Percentiles rank a stretch among this genome's conserved stretches.
phyloP scores from a whole-genome alignment of 2,888 invertebrate species.

The Nomada fabriciana region DNA sequence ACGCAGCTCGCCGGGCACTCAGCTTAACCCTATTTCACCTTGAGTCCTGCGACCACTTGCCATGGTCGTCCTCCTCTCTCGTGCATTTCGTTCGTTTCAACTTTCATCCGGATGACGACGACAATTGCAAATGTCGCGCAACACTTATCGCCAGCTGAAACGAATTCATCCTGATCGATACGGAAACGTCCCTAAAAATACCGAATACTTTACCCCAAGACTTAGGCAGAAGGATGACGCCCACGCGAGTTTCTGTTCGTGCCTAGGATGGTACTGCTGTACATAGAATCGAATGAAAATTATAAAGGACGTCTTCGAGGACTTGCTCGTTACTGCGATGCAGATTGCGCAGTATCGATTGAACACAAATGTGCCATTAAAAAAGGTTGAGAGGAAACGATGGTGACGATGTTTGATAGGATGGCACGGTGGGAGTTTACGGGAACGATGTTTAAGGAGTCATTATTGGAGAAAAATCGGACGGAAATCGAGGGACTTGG shows the following conservation, averaged over 20 bases:
- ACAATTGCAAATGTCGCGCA: conserved; percentile 35
- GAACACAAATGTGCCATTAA: conserved; percentile 12
- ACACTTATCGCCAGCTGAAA: conserved; percentile 5
- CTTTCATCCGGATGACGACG: conserved; percentile 26
- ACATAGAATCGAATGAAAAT: conserved; percentile 1
- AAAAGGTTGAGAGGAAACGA: background rate
- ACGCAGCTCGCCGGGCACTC: background rate
- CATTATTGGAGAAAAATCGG: background rate
- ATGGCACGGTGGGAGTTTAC: background rate
- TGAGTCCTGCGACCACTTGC: too few relatives aligned
- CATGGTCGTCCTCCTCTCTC: too few relatives aligned
- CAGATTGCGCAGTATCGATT: background rate
- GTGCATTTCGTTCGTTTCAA: conserved; percentile 33
- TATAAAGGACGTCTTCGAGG: background rate
- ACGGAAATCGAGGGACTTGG: background rate
- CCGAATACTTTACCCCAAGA: conserved; percentile 19
- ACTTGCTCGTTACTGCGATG: too few relatives aligned
- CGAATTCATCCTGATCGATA: conserved; percentile 37
- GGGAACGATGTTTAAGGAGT: background rate
- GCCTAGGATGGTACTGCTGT: too few relatives aligned
- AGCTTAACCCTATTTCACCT: background rate
- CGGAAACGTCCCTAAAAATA: background rate
- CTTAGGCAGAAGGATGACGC: conserved; percentile 5
- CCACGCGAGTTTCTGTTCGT: background rate
- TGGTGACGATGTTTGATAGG: background rate